Evolutionary conservation across 1,140 invertebrate species (phyloP), one percentile per base, ranked within the genome.

Genomic region (Tetramorium parvispinum): DNA sequence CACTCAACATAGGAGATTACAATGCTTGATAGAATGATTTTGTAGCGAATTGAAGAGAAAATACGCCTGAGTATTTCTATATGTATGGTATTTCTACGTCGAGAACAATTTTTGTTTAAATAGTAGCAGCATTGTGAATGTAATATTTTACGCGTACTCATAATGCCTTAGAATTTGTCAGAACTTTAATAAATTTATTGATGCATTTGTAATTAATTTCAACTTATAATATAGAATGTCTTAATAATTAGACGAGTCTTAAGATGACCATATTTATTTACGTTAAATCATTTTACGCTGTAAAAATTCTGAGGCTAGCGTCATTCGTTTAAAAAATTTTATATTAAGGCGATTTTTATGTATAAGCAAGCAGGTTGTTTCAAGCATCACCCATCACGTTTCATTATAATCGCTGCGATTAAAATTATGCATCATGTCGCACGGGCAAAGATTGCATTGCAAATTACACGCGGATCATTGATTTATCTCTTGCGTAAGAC

Each of bases 391-490:
- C 40, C 40, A 46, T 78, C 57, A 40, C 75, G 18, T 78, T 61
- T 63, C 57, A 61, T 77, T 78, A 78, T 61, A 65, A 53, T 66
- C 46, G 27, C n/a, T 46, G 61, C 77, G 61, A 66, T 79, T 59
- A 68, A 79, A 79, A 53, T 79, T 79, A 79, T 79, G 61, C 77
- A 24, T 32, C 32, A 43, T 18, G 61, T 79, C 77, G 46, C 75
- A 57, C 24, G 57, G 46, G 24, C 43, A 24, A 46, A 51, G 61
- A 79, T 68, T 79, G 77, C 61, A 66, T 79, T 79, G 49, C 65
- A 79, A 79, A 79, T 79, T 79, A 68, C 49, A 79, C 61, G 57
- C 40, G 61, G 61, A 79, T 79, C 61, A 79, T 79, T 79, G 61
- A 79, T 79, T 79, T 79, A 79, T 79, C 46, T 66, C 61, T 79